phyloP scores from a whole-genome alignment of 2,888 invertebrate species.

The Clanis bilineata region DNA sequence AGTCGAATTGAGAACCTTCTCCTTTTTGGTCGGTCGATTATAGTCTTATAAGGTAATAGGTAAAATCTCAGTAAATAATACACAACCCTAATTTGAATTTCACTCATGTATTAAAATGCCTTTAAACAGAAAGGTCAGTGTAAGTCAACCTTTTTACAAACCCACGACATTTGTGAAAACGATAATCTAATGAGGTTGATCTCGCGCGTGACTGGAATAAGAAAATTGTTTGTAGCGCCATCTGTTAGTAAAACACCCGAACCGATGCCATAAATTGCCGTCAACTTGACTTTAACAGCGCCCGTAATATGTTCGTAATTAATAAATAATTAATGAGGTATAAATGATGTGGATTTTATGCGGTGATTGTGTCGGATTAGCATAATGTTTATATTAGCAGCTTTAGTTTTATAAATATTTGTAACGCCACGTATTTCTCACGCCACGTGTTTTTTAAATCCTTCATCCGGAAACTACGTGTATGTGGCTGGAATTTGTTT shows the following conservation, averaged over 20 bases:
- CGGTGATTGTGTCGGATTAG: not conserved
- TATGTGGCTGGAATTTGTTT: not conserved
- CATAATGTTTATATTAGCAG: constrained; percentile 1
- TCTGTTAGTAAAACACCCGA: not conserved
- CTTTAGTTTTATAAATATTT: not conserved
- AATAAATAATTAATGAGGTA: constrained; percentile 11
- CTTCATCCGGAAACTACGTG: constrained; percentile 1
- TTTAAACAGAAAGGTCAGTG: constrained; percentile 5
- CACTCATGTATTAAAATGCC: not conserved
- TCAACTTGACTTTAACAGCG: not conserved
- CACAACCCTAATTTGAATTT: constrained; percentile 2
- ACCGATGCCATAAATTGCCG: not conserved
- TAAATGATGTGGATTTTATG: constrained; percentile 5
- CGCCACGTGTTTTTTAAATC: not conserved
- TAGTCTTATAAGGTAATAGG: not conserved
- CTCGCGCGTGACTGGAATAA: constrained; percentile 9
- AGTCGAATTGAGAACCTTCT: no score
- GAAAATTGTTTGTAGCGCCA: not conserved
- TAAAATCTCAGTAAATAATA: not conserved
- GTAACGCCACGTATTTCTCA: not conserved
- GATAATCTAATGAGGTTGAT: constrained; percentile 8
- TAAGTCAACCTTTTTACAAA: constrained; percentile 8
- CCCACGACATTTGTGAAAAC: constrained; percentile 13
- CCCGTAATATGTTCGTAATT: not conserved
- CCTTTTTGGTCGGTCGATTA: no score